Base-by-base conservation (phyloP, 1,140 invertebrate genomes). In the Tetramorium simillimum region DNA sequence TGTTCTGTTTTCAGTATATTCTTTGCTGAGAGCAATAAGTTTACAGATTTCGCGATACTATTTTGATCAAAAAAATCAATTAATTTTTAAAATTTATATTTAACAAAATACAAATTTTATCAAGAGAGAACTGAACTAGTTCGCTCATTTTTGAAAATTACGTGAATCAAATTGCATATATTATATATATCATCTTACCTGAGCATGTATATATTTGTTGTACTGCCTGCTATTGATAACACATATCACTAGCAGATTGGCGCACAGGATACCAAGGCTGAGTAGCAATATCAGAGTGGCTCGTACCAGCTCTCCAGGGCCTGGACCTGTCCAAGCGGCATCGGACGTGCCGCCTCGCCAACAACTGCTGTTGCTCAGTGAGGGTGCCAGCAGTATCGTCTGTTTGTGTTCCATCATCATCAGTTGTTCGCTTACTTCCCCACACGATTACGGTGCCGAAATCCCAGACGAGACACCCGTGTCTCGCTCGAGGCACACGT, bases 171-270 rank as follows among this genome's bases (percentile, higher is more conserved):
- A 46, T 9, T 78, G 18, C n/a, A 43, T 4, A 9, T 53, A n/a
- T 9, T 28, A 37, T 14, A 46, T 14, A 2, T 40, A 46, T 4
- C 10, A 60, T 69, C 10, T 94, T 94, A 98, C 97, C 97, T 98
- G 97, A 91, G 97, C 97, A 93, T 98, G 97, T 88, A 98, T 98
- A 93, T 98, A 98, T 93, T 97, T 97, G 86, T 97, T 96, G 93
- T 98, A 98, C 77, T 97, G 95, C 33, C 97, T 95, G 93, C 97
- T 98, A 94, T 98, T 98, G 90, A 98, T 96, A 21, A 98, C 97
- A 87, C 97, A 97, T 86, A 98, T 98, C n/a, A 98, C 96, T 65
- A 98, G 94, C 16, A 97, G 95, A 94, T 98, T 98, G 24, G 97
- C 97, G 12, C 96, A 96, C 21, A 98, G 96, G 78, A 98, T 97